Evolutionary conservation across 1,140 invertebrate species (phyloP).

Genomic region (Zaprionus kolodkinae): DNA sequence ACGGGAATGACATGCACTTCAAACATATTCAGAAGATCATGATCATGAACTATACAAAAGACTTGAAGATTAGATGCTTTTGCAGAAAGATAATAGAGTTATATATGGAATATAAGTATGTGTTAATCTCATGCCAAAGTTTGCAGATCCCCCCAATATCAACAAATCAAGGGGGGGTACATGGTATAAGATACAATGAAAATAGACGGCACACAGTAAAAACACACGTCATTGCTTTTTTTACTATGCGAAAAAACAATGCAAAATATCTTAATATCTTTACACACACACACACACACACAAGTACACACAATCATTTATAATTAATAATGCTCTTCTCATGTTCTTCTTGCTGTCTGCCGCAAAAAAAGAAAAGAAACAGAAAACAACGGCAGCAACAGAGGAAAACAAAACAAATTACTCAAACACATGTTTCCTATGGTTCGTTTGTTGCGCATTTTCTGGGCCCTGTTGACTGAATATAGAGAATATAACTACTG

Average conservation of each 20-base stretch:
- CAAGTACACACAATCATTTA: constrained; percentile 29
- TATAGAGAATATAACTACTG: constrained; percentile 19
- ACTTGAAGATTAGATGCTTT: neutral
- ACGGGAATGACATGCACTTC: constrained; percentile 10
- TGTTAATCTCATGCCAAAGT: neutral
- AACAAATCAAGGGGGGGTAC: neutral
- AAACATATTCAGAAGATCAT: constrained; percentile 8
- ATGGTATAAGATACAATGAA: constrained; percentile 18
- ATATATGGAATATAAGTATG: constrained; percentile 3
- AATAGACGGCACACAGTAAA: constrained; percentile 40
- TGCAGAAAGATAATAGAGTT: no score
- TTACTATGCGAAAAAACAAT: constrained; percentile 35
- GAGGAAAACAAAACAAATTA: constrained; percentile 53
- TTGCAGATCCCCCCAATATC: neutral
- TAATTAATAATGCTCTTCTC: constrained; percentile 63
- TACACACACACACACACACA: constrained; percentile 8
- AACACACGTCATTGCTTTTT: constrained; percentile 66
- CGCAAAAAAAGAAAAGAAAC: constrained; percentile 20
- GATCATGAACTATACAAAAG: neutral
- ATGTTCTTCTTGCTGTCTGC: constrained; percentile 53
- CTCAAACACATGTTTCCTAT: constrained; percentile 48
- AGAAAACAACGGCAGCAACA: constrained; percentile 43
- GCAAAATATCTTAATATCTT: constrained; percentile 26
- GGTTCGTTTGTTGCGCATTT: constrained; percentile 33
- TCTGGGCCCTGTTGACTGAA: constrained; percentile 15